Base-by-base conservation (phyloP, 2,888 invertebrate species). In the Eilema griseolum region DNA sequence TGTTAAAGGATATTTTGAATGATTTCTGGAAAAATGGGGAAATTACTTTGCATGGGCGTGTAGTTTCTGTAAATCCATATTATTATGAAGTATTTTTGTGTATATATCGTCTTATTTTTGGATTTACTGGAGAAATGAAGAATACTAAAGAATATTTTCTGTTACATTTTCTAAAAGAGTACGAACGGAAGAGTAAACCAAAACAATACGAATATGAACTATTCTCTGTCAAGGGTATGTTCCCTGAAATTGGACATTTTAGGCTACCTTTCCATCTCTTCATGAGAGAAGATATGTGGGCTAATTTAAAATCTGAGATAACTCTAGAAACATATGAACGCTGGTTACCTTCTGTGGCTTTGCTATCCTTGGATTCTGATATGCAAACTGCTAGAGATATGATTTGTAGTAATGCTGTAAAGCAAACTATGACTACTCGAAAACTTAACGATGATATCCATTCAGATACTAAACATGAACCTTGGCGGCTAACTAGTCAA, bases 11-110 rank as follows among this genome's bases (percentile, higher is more conserved):
- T 71, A 86, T 95, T 71, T 86, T 95, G 52, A 91, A 85, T 57
- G 94, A 95, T 83, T 92, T 95, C 80, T 95, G 95, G 93, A 93
- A 91, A 85, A 94, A 92, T 77, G 95, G 95, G 24, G 95, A 95
- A 88, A 90, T 95, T 10, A 89, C 92, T 56, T 85, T 95, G 73
- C 93, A 95, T 75, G 93, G 94, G 28, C 92, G 92, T 67, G 80
- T 89, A 16, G 88, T 95, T 62, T 91, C 93, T 10, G 89, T 95
- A 65, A 95, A 95, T 85, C 94, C 95, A 33, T 95, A 95, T 84
- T 94, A 90, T 84, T 95, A 95, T 78, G 95, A 95, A 88, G 90
- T 94, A 8, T 95, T 92, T 78, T 76, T 94, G 67, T 93, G 94
- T 73, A 95, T 95, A 75, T 92, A 94, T 78, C 83, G 89, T 66